phyloP scores from a whole-genome alignment of 2,888 invertebrate species.

The Eupithecia centaureata region DNA sequence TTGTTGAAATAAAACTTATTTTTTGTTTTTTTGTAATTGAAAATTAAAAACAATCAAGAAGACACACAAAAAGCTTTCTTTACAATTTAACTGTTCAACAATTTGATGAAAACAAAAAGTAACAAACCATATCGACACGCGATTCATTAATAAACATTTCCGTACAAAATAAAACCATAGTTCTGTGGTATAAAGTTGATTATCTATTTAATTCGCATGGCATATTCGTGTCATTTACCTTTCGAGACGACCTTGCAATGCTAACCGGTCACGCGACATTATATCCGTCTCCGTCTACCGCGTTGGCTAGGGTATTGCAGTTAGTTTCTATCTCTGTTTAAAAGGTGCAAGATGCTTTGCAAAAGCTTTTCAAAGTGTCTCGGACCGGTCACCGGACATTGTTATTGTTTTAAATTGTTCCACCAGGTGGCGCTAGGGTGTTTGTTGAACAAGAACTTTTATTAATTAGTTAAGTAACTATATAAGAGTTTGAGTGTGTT shows the following conservation, averaged over 20 bases:
- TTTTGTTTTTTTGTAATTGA: neutral
- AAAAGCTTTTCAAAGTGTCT: constrained; percentile 43
- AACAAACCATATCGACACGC: constrained; percentile 70
- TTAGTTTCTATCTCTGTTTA: constrained; percentile 52
- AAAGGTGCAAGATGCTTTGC: constrained; percentile 53
- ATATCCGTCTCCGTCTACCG: constrained; percentile 55
- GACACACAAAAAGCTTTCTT: constrained; percentile 8
- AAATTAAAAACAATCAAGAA: neutral
- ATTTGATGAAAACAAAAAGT: constrained; percentile 34
- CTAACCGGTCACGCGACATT: constrained; percentile 75
- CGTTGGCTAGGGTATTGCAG: constrained; percentile 40
- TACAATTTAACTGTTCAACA: constrained; percentile 49
- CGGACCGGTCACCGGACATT: constrained; percentile 58
- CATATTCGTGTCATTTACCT: constrained; percentile 73
- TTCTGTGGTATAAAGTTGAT: constrained; percentile 19
- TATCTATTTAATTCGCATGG: constrained; percentile 23
- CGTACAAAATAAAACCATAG: constrained; percentile 42
- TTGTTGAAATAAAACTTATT: constrained; percentile 5
- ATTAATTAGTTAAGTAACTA: neutral
- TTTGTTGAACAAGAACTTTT: neutral
- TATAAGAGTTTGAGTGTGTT: too few species aligned
- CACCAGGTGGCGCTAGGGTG: constrained; percentile 49
- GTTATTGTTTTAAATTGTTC: constrained; percentile 29
- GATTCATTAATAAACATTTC: constrained; percentile 42
- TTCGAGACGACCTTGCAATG: constrained; percentile 81